Evolutionary conservation across 2,797 vertebrate species (phyloP).

Genomic region (Balearica regulorum): DNA sequence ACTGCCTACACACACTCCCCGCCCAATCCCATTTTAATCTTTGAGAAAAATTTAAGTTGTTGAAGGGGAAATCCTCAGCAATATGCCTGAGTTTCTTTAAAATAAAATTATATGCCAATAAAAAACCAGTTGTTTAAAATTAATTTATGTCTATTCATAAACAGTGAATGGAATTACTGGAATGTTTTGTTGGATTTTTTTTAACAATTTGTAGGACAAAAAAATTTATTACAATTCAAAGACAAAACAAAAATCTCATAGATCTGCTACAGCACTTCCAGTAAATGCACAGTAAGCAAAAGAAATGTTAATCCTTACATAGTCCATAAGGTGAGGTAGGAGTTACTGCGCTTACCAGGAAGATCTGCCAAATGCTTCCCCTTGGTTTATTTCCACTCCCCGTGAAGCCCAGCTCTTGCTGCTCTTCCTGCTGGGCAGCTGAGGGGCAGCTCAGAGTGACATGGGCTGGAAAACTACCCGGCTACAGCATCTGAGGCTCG

Average conservation of each 20-base stretch:
- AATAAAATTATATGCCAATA: not conserved
- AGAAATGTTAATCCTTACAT: not conserved
- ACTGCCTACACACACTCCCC: not conserved
- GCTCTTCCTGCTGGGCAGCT: not conserved
- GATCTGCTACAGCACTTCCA: not conserved
- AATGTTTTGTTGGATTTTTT: not conserved
- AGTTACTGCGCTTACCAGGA: slow-evolving; percentile 10
- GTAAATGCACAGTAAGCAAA: not conserved
- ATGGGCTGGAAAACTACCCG: not conserved
- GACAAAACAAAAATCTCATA: not conserved
- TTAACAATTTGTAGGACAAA: not conserved
- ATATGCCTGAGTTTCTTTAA: not conserved
- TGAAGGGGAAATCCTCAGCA: not conserved
- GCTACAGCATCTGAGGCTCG: not conserved
- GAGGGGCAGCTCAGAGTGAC: not conserved
- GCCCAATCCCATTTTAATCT: not conserved
- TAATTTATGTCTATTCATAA: not conserved
- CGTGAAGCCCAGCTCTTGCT: not conserved
- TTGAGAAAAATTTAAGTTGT: not conserved
- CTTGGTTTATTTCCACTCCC: not conserved
- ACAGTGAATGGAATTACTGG: not conserved
- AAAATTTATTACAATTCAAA: not conserved
- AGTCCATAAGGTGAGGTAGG: not conserved
- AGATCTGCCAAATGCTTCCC: not conserved
- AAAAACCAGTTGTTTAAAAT: not conserved